phyloP scores from a whole-genome alignment of 2,113 vertebrate species.

The Platanista minor region DNA sequence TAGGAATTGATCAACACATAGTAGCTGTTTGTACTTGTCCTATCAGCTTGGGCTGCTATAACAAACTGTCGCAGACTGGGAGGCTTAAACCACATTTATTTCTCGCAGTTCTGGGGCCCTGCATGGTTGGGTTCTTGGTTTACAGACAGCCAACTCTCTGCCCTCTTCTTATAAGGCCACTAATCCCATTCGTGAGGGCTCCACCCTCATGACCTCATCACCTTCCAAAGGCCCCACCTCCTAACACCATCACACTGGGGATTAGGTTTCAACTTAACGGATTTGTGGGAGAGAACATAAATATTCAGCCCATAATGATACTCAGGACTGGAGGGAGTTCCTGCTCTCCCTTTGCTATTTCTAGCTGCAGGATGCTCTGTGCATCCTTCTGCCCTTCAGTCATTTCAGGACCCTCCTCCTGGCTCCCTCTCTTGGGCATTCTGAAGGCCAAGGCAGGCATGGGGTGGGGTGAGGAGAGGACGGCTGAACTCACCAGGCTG shows the following conservation, averaged over 20 bases:
- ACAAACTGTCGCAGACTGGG: neutral
- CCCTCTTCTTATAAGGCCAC: neutral
- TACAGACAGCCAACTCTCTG: neutral
- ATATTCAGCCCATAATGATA: neutral
- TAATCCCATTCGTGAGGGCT: neutral
- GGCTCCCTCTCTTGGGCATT: neutral
- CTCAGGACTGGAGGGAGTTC: neutral
- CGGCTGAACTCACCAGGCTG: neutral
- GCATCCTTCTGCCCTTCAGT: neutral
- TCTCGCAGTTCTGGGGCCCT: neutral
- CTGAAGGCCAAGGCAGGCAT: neutral
- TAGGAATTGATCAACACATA: neutral
- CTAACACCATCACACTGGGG: neutral
- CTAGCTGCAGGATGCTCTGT: neutral
- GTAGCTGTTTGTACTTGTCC: neutral
- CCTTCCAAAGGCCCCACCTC: neutral
- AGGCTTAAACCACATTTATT: neutral
- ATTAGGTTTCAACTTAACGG: neutral
- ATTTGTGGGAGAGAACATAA: no score
- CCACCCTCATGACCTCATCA: neutral
- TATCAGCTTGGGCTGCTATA: neutral
- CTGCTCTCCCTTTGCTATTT: neutral
- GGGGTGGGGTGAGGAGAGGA: neutral
- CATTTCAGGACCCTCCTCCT: accelerated
- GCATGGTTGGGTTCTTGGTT: neutral